Evolutionary conservation across 2,888 invertebrate genomes (phyloP).

Genomic region (Dilophus febrilis): DNA sequence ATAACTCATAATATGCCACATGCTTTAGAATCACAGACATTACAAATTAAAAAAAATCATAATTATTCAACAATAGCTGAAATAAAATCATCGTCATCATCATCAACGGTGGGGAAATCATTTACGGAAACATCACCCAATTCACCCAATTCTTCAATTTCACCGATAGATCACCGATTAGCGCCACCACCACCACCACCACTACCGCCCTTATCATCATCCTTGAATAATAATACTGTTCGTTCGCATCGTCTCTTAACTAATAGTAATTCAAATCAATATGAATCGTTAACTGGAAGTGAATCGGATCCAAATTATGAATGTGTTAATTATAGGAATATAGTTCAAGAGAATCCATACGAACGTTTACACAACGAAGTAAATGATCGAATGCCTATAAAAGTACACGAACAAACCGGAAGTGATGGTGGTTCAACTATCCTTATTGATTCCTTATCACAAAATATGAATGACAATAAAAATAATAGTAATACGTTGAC

Average conservation of each 20-base stretch:
- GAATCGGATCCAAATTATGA: conserved; percentile 73
- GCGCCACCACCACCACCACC: too few relatives aligned
- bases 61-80: conserved; percentile 14
- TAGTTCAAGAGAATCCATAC: conserved; percentile 51
- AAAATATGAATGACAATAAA: not conserved
- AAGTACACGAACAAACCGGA: too few relatives aligned
- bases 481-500: not conserved
- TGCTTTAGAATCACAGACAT: conserved; percentile 4
- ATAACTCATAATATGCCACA: conserved; percentile 2
- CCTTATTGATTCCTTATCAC: too few relatives aligned
- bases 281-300: conserved; percentile 62
- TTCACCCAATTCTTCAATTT: too few relatives aligned
- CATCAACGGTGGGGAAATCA: too few relatives aligned
- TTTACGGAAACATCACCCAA: too few relatives aligned
- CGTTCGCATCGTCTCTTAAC: too few relatives aligned
- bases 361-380: conserved; percentile 37
- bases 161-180: too few relatives aligned
- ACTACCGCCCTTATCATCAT: too few relatives aligned
- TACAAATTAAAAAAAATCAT: conserved; percentile 2
- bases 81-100: conserved; percentile 12
- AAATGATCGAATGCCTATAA: conserved; percentile 8
- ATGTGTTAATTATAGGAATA: conserved; percentile 56
- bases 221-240: too few relatives aligned
- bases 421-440: too few relatives aligned
- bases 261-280: conserved; percentile 69